phyloP scores from a whole-genome alignment of 2,113 vertebrate genomes.

The Amblyornis subalaris region DNA sequence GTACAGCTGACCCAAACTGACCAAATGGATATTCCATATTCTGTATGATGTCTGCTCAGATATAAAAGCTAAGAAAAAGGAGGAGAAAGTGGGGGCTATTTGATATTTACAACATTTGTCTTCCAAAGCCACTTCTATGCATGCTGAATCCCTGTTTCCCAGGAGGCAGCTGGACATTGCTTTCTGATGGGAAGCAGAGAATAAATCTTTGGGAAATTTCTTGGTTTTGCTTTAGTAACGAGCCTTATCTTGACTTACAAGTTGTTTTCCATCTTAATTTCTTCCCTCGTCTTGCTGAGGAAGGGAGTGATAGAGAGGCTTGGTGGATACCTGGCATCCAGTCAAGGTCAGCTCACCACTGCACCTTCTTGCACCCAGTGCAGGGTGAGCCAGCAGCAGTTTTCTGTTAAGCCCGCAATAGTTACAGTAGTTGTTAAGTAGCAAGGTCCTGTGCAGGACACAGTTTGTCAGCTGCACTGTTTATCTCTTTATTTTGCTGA shows the following conservation, averaged over 20 bases:
- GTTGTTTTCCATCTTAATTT: neutral
- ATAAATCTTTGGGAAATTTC: neutral
- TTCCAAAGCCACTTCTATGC: neutral
- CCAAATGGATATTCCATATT: neutral
- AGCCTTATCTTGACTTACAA: neutral
- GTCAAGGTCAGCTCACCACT: neutral
- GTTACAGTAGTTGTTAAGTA: neutral
- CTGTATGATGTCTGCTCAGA: neutral
- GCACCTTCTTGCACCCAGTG: neutral
- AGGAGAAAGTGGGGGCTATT: neutral
- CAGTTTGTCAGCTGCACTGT: neutral
- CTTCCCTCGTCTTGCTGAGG: neutral
- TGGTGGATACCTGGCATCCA: neutral
- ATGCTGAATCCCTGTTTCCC: neutral
- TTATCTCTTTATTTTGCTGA: neutral
- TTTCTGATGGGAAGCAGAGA: neutral
- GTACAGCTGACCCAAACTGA: neutral
- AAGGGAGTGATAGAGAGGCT: neutral
- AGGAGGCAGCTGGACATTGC: neutral
- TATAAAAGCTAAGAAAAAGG: neutral
- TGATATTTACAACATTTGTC: neutral
- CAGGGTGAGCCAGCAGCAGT: fast-evolving
- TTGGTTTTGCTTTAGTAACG: neutral
- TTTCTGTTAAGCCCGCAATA: neutral
- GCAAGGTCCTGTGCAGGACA: neutral